phyloP scores from a whole-genome alignment of 1,140 invertebrate species.

The Lepidurus arcticus region DNA sequence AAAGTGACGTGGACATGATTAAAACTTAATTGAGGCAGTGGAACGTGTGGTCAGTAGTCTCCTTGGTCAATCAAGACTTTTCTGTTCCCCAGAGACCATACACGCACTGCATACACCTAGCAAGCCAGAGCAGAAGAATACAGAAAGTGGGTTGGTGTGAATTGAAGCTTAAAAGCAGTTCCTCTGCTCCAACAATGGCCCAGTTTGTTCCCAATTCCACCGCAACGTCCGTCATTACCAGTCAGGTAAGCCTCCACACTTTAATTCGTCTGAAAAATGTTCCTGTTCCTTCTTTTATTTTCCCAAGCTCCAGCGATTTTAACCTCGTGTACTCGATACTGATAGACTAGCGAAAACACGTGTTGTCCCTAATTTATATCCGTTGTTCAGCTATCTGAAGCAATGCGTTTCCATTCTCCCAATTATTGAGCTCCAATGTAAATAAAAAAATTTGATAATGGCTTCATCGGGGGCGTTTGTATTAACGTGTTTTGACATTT shows the following conservation, averaged over 20 bases:
- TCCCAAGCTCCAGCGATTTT: no score
- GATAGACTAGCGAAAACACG: no score
- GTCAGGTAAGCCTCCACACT: background rate
- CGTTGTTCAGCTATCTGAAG: no score
- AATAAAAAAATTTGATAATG: background rate
- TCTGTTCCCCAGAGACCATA: background rate
- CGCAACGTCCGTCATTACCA: background rate
- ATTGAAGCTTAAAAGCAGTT: background rate
- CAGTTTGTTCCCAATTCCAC: slow-evolving; percentile 2
- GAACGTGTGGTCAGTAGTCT: slow-evolving; percentile 4
- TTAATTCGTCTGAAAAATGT: background rate
- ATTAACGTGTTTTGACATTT: background rate
- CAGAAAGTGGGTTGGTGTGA: background rate
- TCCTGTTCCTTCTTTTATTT: no score
- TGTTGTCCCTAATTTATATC: no score
- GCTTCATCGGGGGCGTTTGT: background rate
- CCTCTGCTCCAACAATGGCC: background rate
- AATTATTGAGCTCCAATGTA: no score
- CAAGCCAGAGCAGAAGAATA: background rate
- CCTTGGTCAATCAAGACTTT: background rate
- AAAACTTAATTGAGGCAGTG: slow-evolving; percentile 15
- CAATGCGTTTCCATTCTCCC: no score
- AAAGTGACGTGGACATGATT: slow-evolving; percentile 21
- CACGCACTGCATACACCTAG: background rate
- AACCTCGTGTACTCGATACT: no score